Evolutionary conservation across 2,888 invertebrate species (phyloP).

Genomic region (Rhopalosiphum nymphaeae): DNA sequence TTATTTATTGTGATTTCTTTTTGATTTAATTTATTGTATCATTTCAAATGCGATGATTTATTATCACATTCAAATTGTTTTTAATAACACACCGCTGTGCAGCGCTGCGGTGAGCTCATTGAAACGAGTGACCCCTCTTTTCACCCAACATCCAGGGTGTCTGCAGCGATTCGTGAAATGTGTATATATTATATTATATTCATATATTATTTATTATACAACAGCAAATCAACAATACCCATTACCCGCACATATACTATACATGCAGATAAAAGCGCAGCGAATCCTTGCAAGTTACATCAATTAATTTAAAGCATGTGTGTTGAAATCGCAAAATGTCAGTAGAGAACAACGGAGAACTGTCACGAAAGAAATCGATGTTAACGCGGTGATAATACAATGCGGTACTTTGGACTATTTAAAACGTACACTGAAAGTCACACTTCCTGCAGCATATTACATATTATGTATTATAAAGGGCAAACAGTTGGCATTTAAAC

Average conservation of each 20-base stretch:
- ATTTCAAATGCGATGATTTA: not conserved
- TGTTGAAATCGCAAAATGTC: not conserved
- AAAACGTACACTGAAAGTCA: not conserved
- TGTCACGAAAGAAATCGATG: not conserved
- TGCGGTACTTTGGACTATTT: not conserved
- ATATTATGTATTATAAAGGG: not conserved
- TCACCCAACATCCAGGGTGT: not conserved
- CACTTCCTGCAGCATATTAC: not conserved
- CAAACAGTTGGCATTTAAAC: constrained; percentile 15
- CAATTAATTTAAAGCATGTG: not conserved
- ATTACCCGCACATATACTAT: not conserved
- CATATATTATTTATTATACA: too few relatives aligned
- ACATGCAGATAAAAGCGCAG: not conserved
- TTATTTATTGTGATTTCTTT: not conserved
- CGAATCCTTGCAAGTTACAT: not conserved
- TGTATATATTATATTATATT: not conserved
- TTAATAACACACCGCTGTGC: not conserved
- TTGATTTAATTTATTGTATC: not conserved
- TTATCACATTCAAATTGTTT: not conserved
- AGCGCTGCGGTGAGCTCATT: not conserved
- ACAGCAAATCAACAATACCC: not conserved
- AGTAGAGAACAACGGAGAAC: not conserved
- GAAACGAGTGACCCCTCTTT: not conserved
- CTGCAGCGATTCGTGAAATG: not conserved
- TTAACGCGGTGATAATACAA: not conserved